Base-by-base conservation (phyloP, 2,797 vertebrate genomes). In the Phyllotis vaccarum region DNA sequence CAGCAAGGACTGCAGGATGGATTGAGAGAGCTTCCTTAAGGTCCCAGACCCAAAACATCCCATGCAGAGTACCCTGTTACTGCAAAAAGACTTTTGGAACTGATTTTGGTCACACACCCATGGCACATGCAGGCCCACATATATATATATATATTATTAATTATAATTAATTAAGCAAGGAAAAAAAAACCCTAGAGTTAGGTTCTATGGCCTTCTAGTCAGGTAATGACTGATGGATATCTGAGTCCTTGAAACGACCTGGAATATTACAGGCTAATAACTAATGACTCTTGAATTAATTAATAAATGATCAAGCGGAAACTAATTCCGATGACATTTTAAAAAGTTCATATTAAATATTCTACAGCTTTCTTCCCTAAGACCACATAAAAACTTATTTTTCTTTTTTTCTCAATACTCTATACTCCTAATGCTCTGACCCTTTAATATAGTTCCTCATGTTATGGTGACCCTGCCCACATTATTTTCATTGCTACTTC, bases 231-330 rank as follows among this genome's bases (percentile, higher is more conserved):
- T 78, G 89, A 22, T 72, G 87, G 56, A 85, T 34, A 90, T 60
- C 16, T 92, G 13, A 81, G 68, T 90, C 34, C n/a, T 62, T 60
- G 43, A 56, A 46, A 92, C 1, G 60, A 6, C n/a, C 34, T 68
- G 64, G 58, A 43, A 29, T 66, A 93, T n/a, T 86, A 93, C 1
- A 93, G 29, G 49, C 24, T 95, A 96, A 76, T 83, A 88, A 86
- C 79, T 81, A 93, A 89, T 86, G 31, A 86, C 29, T 91, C 40
- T 22, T 96, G 40, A 96, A 91, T 90, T 27, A 95, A 95, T 89
- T 11, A 60, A 70, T 92, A 37, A 95, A 64, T 70, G 10, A 46
- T 43, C 68, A 93, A 76, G 37, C 13, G 9, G 60, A 91, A 97
- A 89, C 0, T 94, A 66, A 89, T 78, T 90, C 93, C 87, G 52